These are phyloP conservation scores for Chloropsis hardwickii DNA, from an alignment of 2,113 vertebrate genomes.

Conservation along the genomic window DNA sequence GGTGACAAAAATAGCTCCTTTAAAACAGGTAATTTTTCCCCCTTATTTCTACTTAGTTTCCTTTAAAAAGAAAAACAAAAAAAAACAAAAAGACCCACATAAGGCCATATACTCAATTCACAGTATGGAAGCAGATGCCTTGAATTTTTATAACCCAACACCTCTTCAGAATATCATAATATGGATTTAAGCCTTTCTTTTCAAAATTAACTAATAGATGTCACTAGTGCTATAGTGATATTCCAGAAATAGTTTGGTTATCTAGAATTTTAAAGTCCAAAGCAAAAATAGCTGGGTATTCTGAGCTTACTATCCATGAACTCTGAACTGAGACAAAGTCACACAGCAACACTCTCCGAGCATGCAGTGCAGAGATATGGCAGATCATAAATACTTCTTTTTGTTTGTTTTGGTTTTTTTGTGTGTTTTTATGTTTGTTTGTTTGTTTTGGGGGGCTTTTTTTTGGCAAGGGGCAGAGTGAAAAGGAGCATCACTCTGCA, in stretches of 20 bases:
- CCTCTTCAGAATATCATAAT: background rate
- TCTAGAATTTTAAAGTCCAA: background rate
- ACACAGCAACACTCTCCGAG: background rate
- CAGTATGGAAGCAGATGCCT: background rate
- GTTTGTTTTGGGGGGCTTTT: too few relatives aligned
- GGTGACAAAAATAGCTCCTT: background rate
- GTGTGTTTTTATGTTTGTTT: too few relatives aligned
- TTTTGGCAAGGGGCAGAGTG: background rate
- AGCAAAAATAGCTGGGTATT: background rate
- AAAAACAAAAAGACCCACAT: accelerated
- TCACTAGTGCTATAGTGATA: background rate
- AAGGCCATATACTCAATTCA: background rate
- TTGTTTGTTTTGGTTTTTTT: too few relatives aligned
- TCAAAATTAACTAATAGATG: background rate
- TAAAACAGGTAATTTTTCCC: background rate
- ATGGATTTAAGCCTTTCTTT: background rate
- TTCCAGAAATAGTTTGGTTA: background rate
- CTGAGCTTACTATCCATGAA: background rate
- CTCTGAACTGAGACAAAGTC: background rate
- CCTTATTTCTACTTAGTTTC: background rate
- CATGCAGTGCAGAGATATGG: background rate
- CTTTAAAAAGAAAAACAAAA: background rate
- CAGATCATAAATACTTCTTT: too few relatives aligned
- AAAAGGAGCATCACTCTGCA: background rate
- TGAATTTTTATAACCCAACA: background rate